Percentiles rank a stretch among this genome's conserved stretches.
Evolutionary conservation across 2,888 invertebrate genomes (phyloP).

Genomic region (Baccha elongata): DNA sequence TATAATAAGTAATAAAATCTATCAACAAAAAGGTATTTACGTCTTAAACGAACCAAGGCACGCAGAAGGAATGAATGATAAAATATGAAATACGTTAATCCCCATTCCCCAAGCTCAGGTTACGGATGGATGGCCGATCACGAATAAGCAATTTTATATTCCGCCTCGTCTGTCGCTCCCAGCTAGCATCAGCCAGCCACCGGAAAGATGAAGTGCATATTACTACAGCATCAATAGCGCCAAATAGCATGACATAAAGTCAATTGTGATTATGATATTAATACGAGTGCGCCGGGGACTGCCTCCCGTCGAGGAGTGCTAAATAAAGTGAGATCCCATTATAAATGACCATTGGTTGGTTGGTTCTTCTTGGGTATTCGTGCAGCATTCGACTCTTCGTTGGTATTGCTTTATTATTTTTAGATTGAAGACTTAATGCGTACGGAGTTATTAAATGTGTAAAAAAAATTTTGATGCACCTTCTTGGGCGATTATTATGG

Average conservation of each 20-base stretch:
- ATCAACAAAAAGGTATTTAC: constrained; percentile 46
- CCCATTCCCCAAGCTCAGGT: constrained; percentile 16
- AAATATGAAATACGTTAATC: background rate
- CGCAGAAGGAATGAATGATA: constrained; percentile 9
- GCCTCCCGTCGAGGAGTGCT: constrained; percentile 52
- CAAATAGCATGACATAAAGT: constrained; percentile 56
- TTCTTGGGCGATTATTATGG: constrained; percentile 21
- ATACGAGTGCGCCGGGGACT: constrained; percentile 33
- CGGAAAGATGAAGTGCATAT: constrained; percentile 22
- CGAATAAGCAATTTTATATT: constrained; percentile 10
- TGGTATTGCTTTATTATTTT: constrained; percentile 9
- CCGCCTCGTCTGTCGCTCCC: background rate
- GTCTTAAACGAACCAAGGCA: constrained; percentile 29
- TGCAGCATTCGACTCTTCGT: constrained; percentile 3
- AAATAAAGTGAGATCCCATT: constrained; percentile 46
- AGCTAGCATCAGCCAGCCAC: background rate
- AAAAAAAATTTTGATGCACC: constrained; percentile 47
- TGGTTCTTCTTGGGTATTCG: constrained; percentile 13
- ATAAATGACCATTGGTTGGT: constrained; percentile 52
- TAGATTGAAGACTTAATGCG: constrained; percentile 16
- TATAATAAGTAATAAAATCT: constrained; percentile 29
- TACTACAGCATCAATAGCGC: constrained; percentile 49
- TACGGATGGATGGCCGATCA: constrained; percentile 25
- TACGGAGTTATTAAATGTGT: constrained; percentile 26
- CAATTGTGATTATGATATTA: constrained; percentile 68